A percentile compares a stretch with the other conserved stretches of the same genome.
These are phyloP conservation scores for Alviniconcha marisindica DNA, from an alignment of 1,140 invertebrate genomes.

Conservation along the genomic window DNA sequence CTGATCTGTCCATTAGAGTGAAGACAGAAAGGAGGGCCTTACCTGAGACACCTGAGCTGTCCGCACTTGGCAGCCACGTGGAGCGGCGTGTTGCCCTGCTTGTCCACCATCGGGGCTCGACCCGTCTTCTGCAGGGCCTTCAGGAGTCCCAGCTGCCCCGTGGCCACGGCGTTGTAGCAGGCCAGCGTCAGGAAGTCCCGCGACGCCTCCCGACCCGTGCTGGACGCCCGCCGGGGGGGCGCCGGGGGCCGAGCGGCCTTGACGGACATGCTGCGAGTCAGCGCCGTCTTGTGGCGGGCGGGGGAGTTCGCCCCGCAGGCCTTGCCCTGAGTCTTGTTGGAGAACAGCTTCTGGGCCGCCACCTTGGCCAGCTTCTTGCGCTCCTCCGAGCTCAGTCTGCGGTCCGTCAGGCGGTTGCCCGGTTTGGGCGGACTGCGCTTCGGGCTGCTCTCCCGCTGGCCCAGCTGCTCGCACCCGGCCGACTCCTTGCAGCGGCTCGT, in stretches of 20 bases:
- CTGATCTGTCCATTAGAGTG: too few species aligned
- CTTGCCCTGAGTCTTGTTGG: neutral
- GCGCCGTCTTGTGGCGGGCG: neutral
- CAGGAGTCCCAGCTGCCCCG: constrained; percentile 37
- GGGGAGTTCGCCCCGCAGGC: neutral
- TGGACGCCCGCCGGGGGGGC: constrained; percentile 15
- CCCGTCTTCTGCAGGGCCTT: constrained; percentile 47
- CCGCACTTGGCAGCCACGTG: too few species aligned
- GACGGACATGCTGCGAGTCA: neutral
- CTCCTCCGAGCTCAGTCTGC: constrained; percentile 26
- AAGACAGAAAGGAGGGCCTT: too few species aligned
- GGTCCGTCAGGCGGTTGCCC: constrained; percentile 21
- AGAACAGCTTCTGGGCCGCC: neutral
- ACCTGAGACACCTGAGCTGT: too few species aligned
- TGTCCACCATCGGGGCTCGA: constrained; percentile 42
- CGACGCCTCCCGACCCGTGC: constrained; percentile 26
- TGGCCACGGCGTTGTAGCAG: constrained; percentile 46
- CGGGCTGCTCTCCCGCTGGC: too few species aligned
- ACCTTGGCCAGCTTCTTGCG: constrained; percentile 33
- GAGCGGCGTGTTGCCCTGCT: constrained; percentile 31
- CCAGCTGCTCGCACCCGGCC: too few species aligned
- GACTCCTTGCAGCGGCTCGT: too few species aligned
- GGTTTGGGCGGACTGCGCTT: too few species aligned
- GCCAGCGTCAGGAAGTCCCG: constrained; percentile 41
- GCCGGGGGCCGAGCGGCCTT: neutral